These are phyloP conservation scores for Haliaeetus leucogaster DNA, from an alignment of 2,113 vertebrate genomes.

Conservation along the genomic window DNA sequence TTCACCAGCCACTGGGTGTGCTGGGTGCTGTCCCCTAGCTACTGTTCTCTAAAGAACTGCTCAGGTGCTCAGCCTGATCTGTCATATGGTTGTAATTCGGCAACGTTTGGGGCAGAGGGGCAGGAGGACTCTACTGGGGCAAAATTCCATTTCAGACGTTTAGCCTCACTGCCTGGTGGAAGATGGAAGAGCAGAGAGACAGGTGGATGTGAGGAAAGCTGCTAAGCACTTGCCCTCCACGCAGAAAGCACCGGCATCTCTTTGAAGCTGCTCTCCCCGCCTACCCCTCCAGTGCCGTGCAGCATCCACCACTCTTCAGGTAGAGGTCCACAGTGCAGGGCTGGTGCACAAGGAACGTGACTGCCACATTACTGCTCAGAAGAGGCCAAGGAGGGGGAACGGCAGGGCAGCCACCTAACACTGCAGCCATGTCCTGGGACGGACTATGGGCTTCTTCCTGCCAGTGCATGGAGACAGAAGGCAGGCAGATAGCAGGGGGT, in stretches of 20 bases:
- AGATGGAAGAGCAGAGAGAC: neutral
- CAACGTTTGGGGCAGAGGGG: neutral
- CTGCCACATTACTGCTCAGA: neutral
- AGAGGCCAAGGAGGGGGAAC: accelerated
- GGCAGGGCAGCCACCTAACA: neutral
- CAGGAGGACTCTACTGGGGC: neutral
- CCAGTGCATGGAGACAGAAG: neutral
- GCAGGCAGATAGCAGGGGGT: neutral
- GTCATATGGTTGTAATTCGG: neutral
- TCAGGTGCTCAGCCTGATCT: neutral
- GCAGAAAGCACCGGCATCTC: neutral
- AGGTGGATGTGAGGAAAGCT: neutral
- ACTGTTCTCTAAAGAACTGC: neutral
- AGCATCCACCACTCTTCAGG: neutral
- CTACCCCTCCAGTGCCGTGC: neutral
- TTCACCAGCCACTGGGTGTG: neutral
- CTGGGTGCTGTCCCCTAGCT: neutral
- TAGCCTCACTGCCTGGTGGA: neutral
- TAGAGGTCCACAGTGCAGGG: neutral
- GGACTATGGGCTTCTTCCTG: neutral
- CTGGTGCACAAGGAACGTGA: neutral
- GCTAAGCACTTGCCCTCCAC: neutral
- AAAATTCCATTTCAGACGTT: neutral
- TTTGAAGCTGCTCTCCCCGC: neutral
- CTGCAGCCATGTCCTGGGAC: neutral